phyloP scores from a whole-genome alignment of 2,888 invertebrate genomes.

The Eupithecia dodoneata region DNA sequence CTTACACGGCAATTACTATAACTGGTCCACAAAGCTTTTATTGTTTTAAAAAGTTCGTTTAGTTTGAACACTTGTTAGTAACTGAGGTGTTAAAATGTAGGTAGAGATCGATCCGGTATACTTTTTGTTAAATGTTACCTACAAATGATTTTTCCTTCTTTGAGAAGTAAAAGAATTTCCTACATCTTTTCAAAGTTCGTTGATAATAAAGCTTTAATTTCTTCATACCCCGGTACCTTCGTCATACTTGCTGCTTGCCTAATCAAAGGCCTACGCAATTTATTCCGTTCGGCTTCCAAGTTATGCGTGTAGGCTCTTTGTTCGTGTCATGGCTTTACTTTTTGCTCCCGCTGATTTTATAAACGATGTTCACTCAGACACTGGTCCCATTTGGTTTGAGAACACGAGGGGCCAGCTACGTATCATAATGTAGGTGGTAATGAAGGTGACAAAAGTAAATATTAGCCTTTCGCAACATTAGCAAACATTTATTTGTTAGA shows the following conservation, averaged over 20 bases:
- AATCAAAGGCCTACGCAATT: slow-evolving; percentile 38
- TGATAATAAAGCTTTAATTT: slow-evolving; percentile 25
- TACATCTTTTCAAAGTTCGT: background rate
- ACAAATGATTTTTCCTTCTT: background rate
- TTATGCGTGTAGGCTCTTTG: slow-evolving; percentile 24
- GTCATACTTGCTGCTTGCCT: slow-evolving; percentile 31
- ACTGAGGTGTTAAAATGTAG: background rate
- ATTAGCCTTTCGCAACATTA: background rate
- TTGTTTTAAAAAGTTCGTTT: slow-evolving; percentile 18
- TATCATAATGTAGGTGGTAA: background rate
- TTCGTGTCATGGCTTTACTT: slow-evolving; percentile 5
- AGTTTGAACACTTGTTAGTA: slow-evolving; percentile 2
- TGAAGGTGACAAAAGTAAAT: background rate
- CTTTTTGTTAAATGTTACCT: background rate
- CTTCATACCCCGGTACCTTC: slow-evolving; percentile 27
- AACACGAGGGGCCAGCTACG: background rate
- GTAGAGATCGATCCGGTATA: background rate
- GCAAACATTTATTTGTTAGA: background rate
- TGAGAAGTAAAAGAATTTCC: background rate
- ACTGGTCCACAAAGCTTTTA: slow-evolving; percentile 21
- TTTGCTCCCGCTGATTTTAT: background rate
- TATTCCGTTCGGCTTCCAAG: slow-evolving; percentile 33
- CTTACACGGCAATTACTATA: slow-evolving; percentile 27
- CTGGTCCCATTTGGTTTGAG: background rate
- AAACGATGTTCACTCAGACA: background rate